Evolutionary conservation across 2,797 vertebrate genomes (phyloP).

Genomic region (Gymnoscopelus braueri): DNA sequence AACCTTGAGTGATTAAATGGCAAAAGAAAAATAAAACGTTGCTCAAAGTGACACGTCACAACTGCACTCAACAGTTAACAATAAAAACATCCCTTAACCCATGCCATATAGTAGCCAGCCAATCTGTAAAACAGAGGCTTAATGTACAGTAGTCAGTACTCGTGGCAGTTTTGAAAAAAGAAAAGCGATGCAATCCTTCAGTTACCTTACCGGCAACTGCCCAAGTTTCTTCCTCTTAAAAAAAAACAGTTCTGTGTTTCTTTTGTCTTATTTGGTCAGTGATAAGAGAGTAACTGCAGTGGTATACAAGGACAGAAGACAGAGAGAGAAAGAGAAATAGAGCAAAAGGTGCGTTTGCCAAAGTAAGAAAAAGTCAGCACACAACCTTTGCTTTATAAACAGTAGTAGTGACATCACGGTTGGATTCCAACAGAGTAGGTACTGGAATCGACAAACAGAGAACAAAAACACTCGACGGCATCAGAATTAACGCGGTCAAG

Average conservation of each 20-base stretch:
- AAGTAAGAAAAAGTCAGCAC: conserved; percentile 31
- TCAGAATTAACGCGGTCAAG: conserved; percentile 28
- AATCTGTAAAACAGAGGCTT: conserved; percentile 5
- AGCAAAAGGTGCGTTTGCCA: conserved; percentile 47
- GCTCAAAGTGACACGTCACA: conserved; percentile 68
- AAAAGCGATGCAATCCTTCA: conserved; percentile 48
- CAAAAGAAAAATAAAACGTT: conserved; percentile 40
- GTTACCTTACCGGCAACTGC: conserved; percentile 49
- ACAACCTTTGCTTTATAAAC: conserved; percentile 28
- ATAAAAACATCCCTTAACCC: conserved; percentile 71
- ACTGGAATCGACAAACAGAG: conserved; percentile 48
- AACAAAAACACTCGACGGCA: conserved; percentile 35
- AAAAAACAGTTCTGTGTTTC: conserved; percentile 51
- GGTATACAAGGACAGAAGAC: conserved; percentile 47
- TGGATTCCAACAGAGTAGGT: conserved; percentile 73
- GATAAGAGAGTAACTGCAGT: conserved; percentile 54
- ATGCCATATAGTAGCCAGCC: conserved; percentile 64
- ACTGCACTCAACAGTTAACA: conserved; percentile 60
- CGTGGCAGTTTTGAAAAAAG: conserved; percentile 39
- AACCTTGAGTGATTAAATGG: conserved; percentile 1
- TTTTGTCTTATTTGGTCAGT: conserved; percentile 79
- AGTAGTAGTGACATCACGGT: conserved; percentile 32
- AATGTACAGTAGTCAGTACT: conserved; percentile 9
- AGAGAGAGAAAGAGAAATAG: conserved; percentile 29
- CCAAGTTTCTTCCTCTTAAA: conserved; percentile 67